Percentiles rank a stretch among this genome's conserved stretches.
phyloP scores from a whole-genome alignment of 2,888 invertebrate species.

The Prostheceraeus crozeri region DNA sequence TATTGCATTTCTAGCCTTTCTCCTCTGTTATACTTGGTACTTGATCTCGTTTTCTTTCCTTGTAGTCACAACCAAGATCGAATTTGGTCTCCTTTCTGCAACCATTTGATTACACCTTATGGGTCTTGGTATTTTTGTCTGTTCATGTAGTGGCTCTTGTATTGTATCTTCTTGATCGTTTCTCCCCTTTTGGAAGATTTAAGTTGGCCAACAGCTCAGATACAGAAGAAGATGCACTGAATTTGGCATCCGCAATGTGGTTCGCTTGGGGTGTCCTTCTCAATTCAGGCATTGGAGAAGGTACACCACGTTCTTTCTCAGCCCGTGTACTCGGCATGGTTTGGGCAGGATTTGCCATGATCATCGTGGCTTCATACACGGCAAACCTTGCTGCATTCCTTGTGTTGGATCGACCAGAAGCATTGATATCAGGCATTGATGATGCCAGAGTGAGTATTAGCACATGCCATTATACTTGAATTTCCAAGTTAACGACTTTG shows the following conservation, averaged over 20 bases:
- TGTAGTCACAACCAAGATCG: no score
- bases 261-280: constrained; percentile 98
- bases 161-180: constrained; percentile 79
- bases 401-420: constrained; percentile 92
- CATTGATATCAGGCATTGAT: constrained; percentile 91
- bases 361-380: constrained; percentile 97
- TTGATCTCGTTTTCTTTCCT: no score
- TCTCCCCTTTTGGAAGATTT: constrained; percentile 70
- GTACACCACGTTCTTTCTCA: constrained; percentile 90
- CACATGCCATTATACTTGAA: no score
- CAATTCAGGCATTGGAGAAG: constrained; percentile 98
- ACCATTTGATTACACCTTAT: constrained; percentile 92
- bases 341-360: constrained; percentile 99
- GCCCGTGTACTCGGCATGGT: constrained; percentile 97
- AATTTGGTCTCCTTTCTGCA: constrained; percentile 98
- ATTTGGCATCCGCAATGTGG: constrained; percentile 96
- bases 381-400: constrained; percentile 98
- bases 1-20: no score
- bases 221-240: constrained; percentile 92
- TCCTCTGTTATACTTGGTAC: no score
- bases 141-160: constrained; percentile 95
- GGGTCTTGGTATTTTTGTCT: constrained; percentile 96
- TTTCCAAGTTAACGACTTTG: no score
- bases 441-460: constrained; percentile 86
- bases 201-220: constrained; percentile 54